Percentiles rank a stretch among this genome's conserved stretches.
These are phyloP conservation scores for Leguminivora glycinivorella DNA, from an alignment of 1,140 invertebrate genomes.

Conservation along the genomic window DNA sequence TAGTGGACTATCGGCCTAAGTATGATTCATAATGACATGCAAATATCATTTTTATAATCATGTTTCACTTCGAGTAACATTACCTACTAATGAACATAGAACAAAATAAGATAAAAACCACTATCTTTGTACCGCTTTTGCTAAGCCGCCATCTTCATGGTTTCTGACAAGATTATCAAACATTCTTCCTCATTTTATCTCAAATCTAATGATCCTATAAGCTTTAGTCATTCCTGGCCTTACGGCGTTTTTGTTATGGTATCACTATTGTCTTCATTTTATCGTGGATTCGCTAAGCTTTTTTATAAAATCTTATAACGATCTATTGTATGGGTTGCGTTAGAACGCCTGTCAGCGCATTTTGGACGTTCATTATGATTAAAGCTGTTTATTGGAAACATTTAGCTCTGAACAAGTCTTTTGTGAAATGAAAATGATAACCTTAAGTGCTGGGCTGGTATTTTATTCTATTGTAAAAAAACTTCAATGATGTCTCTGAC, in stretches of 20 bases:
- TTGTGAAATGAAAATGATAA: too few relatives aligned
- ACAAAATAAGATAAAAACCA: conserved; percentile 11
- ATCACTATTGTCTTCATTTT: conserved; percentile 24
- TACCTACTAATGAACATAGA: conserved; percentile 7
- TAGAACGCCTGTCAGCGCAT: conserved; percentile 24
- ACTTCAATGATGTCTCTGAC: too few relatives aligned
- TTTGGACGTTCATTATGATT: conserved; percentile 12
- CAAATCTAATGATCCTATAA: conserved; percentile 9
- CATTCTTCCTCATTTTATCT: conserved; percentile 16
- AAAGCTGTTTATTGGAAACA: conserved; percentile 20
- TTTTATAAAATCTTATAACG: conserved; percentile 28
- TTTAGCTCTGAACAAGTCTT: not conserved
- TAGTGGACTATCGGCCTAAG: too few relatives aligned
- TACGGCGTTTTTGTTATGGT: not conserved
- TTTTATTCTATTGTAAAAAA: too few relatives aligned
- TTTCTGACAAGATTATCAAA: conserved; percentile 22
- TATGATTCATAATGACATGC: too few relatives aligned
- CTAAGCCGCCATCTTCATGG: conserved; percentile 27
- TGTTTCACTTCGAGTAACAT: not conserved
- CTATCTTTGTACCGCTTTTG: conserved; percentile 22
- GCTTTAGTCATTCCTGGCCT: not conserved
- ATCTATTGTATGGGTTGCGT: conserved; percentile 20
- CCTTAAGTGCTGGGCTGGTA: too few relatives aligned
- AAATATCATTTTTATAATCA: too few relatives aligned
- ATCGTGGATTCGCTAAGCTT: conserved; percentile 26